A percentile compares a stretch with the other conserved stretches of the same genome.
These are phyloP conservation scores for Antedon bifida DNA, from an alignment of 35 echinoderm and acorn worm species.

Conservation along the genomic window DNA sequence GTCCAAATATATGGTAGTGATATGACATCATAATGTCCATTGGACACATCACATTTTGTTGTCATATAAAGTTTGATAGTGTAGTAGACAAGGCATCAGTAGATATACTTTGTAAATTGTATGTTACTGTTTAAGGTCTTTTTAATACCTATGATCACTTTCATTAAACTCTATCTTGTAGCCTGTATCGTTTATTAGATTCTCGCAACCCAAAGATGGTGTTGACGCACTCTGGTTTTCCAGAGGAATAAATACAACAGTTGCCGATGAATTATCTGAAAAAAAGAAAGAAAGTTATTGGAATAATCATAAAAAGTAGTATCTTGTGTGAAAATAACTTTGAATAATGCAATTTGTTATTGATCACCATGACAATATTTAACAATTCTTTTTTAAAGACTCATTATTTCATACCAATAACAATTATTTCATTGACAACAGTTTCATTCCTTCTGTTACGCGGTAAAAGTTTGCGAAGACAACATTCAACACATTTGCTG, in stretches of 20 bases:
- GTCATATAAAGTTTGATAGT: too few relatives aligned
- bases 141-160: background rate
- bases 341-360: too few relatives aligned
- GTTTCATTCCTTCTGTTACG: background rate
- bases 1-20: too few relatives aligned
- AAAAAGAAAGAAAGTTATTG: background rate
- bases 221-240: background rate
- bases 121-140: too few relatives aligned
- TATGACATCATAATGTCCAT: too few relatives aligned
- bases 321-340: too few relatives aligned
- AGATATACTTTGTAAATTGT: too few relatives aligned
- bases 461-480: background rate
- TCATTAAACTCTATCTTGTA: background rate
- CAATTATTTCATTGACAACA: background rate
- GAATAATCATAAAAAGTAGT: too few relatives aligned
- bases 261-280: background rate
- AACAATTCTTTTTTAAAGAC: too few relatives aligned
- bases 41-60: too few relatives aligned
- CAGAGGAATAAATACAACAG: background rate
- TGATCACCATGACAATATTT: too few relatives aligned
- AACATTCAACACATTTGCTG: background rate
- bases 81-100: too few relatives aligned
- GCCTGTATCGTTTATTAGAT: background rate
- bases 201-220: background rate
- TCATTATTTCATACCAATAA: background rate